Base-by-base conservation (phyloP, 2,888 invertebrate species). In the Spilarctia lutea region DNA sequence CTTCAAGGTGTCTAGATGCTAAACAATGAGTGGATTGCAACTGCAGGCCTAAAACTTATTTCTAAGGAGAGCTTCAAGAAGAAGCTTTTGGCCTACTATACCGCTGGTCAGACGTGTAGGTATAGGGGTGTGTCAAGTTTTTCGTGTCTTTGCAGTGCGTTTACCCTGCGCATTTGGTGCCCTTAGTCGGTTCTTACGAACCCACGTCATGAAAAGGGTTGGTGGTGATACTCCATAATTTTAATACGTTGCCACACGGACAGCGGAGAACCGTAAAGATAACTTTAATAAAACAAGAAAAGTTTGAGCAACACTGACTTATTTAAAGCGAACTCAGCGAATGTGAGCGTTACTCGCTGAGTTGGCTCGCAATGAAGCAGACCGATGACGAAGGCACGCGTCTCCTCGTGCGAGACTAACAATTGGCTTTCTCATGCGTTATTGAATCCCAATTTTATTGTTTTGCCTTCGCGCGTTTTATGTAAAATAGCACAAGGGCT, bases 261-360 rank as follows among this genome's bases (percentile, higher is more conserved):
- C 13, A 63, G 18, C 13, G 18, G 63, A 11, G 18, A 18, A 18
- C 6, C 63, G 3, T 4, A 6, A 18, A 27, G 13, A 27, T 16
- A 13, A 48, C 6, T n/a, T 27, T 13, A 13, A 27, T 30, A 30
- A 30, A 63, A 30, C 30, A 30, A 30, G 0, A 24, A 20, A 56
- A 65, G 30, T 65, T 71, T 71, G 71, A 65, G 42, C 11, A 35
- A 16, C 69, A n/a, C 0, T 52, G 56, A 56, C 42, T 70, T 42
- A 3, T 42, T 63, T 30, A 27, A 63, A 70, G 56, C 72, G 67
- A 48, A n/a, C 48, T 72, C 71, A 72, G 68, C 65, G 35, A 65
- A 71, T 75, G 65, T 24, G 7, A 35, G 42, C 42, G 39, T 72
- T 72, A 68, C 72, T 66, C 72, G 68, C 52, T 16, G 68, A 39